phyloP scores from a whole-genome alignment of 2,113 vertebrate genomes.

The Sorex fumeus region DNA sequence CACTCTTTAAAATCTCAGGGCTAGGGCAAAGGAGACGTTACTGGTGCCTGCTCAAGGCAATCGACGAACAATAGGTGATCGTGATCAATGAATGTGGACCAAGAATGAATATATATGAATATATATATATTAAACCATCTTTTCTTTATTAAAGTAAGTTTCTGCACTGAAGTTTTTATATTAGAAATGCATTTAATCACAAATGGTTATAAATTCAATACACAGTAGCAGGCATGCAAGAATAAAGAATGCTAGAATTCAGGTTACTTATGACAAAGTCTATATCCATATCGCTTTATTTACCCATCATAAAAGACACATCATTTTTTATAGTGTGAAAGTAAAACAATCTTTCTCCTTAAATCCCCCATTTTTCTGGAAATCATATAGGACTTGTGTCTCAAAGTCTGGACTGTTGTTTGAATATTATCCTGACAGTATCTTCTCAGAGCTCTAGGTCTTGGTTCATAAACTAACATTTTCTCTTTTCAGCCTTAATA shows the following conservation, averaged over 20 bases:
- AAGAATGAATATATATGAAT: not conserved
- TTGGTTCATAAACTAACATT: constrained; percentile 23
- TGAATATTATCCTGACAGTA: not conserved
- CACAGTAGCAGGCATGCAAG: not conserved
- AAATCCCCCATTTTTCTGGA: not conserved
- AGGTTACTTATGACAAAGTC: not conserved
- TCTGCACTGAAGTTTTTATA: not conserved
- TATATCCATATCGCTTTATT: not conserved
- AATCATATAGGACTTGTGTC: not conserved
- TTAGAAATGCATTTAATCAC: not conserved
- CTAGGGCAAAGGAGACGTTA: no score
- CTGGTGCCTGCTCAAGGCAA: no score
- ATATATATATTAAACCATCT: not conserved
- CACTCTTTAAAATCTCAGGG: no score
- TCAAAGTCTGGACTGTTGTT: not conserved
- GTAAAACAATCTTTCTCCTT: not conserved
- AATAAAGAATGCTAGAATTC: not conserved
- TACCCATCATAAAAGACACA: not conserved
- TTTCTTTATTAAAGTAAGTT: not conserved
- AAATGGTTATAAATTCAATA: not conserved
- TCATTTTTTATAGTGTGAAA: not conserved
- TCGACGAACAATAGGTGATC: no score
- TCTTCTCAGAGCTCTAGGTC: not conserved
- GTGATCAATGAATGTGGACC: not conserved
- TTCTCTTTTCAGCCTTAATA: not conserved